Percentiles rank a stretch among this genome's conserved stretches.
Conservation (phyloP, 2,113 vertebrate species). For the Cromileptes altivelis region DNA sequence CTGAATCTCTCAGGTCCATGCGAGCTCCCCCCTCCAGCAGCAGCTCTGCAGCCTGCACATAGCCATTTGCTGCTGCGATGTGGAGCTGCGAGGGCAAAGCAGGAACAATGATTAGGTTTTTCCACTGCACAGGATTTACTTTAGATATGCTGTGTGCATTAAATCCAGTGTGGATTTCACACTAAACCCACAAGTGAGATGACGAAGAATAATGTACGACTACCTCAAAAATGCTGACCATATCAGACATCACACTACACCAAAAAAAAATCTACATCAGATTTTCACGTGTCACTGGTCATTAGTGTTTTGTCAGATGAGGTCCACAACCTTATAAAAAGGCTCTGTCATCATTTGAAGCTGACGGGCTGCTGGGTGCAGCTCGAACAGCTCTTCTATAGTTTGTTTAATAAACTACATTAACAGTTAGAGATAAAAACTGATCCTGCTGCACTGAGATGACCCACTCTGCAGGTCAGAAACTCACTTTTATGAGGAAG, state of each 20-base stretch:
- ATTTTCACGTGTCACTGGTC: not conserved
- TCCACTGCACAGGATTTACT: constrained; percentile 16
- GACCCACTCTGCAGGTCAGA: constrained; percentile 6
- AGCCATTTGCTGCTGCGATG: constrained; percentile 95
- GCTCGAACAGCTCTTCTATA: not conserved
- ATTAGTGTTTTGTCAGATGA: not conserved
- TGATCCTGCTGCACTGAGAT: constrained; percentile 18
- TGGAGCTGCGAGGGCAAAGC: constrained; percentile 87
- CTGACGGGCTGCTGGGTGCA: not conserved
- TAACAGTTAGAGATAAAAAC: not conserved
- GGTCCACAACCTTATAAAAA: not conserved
- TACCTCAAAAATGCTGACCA: not conserved
- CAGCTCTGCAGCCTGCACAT: constrained; percentile 92
- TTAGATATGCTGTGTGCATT: constrained; percentile 9
- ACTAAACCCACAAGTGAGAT: not conserved
- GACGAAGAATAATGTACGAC: not conserved
- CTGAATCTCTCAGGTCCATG: constrained; percentile 92
- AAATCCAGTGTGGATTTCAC: not conserved
- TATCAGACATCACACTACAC: not conserved
- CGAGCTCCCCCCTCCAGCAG: constrained; percentile 93
- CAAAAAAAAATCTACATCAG: constrained; percentile 2
- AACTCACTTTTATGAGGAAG: not conserved
- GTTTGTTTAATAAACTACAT: not conserved
- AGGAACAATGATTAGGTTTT: not conserved
- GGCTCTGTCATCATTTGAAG: not conserved